Percentiles rank a stretch among this genome's conserved stretches.
These are phyloP conservation scores for Myotis lucifugus DNA, from an alignment of 2,113 vertebrate species.

Conservation along the genomic window DNA sequence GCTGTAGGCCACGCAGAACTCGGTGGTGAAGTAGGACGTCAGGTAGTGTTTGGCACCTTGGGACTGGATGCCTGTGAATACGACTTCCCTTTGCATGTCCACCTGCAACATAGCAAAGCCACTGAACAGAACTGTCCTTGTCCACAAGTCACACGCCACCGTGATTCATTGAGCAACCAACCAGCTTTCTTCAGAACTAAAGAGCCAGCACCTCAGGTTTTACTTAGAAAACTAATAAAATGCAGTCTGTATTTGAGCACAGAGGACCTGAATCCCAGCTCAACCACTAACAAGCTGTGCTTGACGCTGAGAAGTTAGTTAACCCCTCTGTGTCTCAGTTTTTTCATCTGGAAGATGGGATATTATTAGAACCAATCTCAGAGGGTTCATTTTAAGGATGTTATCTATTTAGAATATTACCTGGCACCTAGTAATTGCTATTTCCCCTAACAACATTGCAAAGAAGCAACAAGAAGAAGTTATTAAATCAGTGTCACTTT, in stretches of 20 bases:
- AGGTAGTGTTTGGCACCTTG: constrained; percentile 93
- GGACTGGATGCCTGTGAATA: constrained; percentile 93
- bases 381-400: neutral
- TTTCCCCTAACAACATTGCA: neutral
- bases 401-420: neutral
- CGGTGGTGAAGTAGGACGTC: constrained; percentile 83
- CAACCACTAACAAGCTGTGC: neutral
- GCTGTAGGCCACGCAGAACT: constrained; percentile 92
- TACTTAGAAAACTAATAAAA: neutral
- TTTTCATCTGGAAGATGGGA: neutral
- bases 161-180: neutral
- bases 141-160: neutral
- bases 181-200: neutral
- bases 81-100: constrained; percentile 91
- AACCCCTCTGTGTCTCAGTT: neutral
- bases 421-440: neutral
- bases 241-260: too few species aligned
- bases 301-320: neutral
- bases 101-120: constrained; percentile 84
- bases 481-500: neutral
- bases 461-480: neutral
- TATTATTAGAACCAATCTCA: neutral
- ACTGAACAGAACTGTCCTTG: neutral
- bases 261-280: neutral
- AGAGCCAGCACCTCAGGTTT: neutral